Evolutionary conservation across 2,888 invertebrate species (phyloP), one percentile per base, ranked within the genome.

Genomic region (Andricus quercusramuli): DNA sequence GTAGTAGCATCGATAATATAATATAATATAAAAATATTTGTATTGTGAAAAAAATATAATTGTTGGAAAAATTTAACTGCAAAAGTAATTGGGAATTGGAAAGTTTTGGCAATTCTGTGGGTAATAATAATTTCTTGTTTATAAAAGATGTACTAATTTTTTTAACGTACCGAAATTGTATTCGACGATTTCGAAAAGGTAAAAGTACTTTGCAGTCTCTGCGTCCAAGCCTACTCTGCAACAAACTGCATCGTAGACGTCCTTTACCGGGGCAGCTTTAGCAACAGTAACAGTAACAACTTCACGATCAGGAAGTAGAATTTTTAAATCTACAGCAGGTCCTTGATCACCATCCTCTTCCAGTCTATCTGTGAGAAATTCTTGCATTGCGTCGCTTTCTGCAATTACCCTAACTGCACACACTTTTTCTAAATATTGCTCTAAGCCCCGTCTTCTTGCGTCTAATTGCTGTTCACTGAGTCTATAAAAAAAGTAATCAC

Each of bases 331-430:
- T 20, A 97, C 96, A 77, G 92, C 93, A 47, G 95, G 96, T n/a
- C 95, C 95, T 44, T 95, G 95, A 88, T 95, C 96, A 29, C 95
- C 95, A 82, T 97, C 97, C 90, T 97, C 97, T 86, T 98, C 98
- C 2, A 96, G 95, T 64, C 91, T 87, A 89, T 98, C 98, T 8
- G 98, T 98, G 22, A 99, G 95, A 94, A 99, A 99, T 93, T 99
- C 99, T 93, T 99, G 99, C 93, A 99, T 98, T 3, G 98, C 96
- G 91, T 99, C 99, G 89, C 97, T 97, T 92, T 99, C 99, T 0
- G 99, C 99, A 90, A 99, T 99, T 47, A 99, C 99, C 62, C 99
- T 95, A 22, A 99, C 98, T 11, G 99, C 98, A 94, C 99, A 99
- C 0, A 99, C 97, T 94, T 99, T 98, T 93, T 99, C 99, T 91